Evolutionary conservation across 1,140 invertebrate genomes (phyloP).

Genomic region (Chelonus insularis): DNA sequence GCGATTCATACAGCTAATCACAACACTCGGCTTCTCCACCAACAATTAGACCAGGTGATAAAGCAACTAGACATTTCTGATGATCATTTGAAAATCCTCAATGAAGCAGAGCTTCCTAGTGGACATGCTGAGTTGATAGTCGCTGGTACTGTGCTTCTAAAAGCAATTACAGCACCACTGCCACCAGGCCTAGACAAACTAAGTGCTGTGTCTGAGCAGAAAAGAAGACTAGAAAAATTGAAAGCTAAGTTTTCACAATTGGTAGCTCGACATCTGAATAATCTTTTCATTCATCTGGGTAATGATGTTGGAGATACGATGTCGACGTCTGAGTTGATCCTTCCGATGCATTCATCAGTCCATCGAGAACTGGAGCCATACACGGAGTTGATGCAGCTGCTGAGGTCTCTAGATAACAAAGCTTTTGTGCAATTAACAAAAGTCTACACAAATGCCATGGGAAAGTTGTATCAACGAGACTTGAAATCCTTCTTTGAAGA

Average conservation of each 20-base stretch:
- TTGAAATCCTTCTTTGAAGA: constrained; percentile 78
- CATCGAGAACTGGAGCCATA: constrained; percentile 84
- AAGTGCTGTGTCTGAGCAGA: constrained; percentile 85
- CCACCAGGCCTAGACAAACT: constrained; percentile 63
- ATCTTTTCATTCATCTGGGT: constrained; percentile 88
- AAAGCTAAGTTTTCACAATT: constrained; percentile 83
- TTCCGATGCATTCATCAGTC: constrained; percentile 76
- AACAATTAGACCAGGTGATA: constrained; percentile 71
- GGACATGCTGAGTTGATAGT: constrained; percentile 77
- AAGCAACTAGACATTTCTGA: constrained; percentile 75
- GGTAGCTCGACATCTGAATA: constrained; percentile 85
- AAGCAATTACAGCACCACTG: constrained; percentile 67
- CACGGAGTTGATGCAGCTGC: constrained; percentile 88
- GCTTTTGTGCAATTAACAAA: constrained; percentile 79
- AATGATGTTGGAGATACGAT: constrained; percentile 69
- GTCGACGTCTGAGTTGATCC: constrained; percentile 63
- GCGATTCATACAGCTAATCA: constrained; percentile 83
- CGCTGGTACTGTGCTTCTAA: constrained; percentile 79
- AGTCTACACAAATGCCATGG: constrained; percentile 77
- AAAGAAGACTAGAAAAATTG: constrained; percentile 81
- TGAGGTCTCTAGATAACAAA: constrained; percentile 81
- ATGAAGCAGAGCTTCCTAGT: constrained; percentile 71
- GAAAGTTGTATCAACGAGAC: constrained; percentile 84
- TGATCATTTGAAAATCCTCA: constrained; percentile 70
- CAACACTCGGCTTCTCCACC: constrained; percentile 79